Base-by-base conservation (phyloP, 2,888 invertebrate species). In the Bhutanitis thaidina region DNA sequence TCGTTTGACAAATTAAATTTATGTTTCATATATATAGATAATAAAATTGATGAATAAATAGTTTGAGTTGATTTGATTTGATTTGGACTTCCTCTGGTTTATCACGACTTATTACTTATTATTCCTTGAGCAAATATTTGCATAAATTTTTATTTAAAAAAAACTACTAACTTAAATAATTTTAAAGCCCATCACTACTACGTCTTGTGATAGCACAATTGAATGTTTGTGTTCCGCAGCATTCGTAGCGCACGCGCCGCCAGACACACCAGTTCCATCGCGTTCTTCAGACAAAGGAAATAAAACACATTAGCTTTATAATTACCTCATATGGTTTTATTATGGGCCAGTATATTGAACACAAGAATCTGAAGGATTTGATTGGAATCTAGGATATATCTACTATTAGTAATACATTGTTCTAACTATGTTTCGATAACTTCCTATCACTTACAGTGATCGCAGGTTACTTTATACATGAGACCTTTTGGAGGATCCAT, bases 191-290 rank as follows among this genome's bases (percentile, higher is more conserved):
- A 67, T 60, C 80, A 73, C 81, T 79, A 79, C 15, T 25, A 57
- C 53, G 52, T 53, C 53, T 46, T 67, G 61, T 69, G 77, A 79
- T 77, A 79, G 69, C 67, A 80, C 73, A 78, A 78, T 77, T 72
- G 73, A 69, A 75, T 74, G 74, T 74, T 68, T 67, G 69, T 71
- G 67, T 69, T 70, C 61, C 54, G 64, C 62, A 65, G 71, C 65
- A 64, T 62, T 64, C 57, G 60, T 60, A 53, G 67, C 67, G 74
- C 79, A 74, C 74, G 75, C 74, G 73, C 74, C 64, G 58, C 52
- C 52, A 53, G 49, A 43, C 54, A 55, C 57, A 49, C 58, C 56
- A 55, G 51, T 54, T 55, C 54, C 47, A 56, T 51, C 47, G 49
- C 32, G 48, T 57, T 52, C 53, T 53, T 51, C 50, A 45, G 49